Percentiles rank a stretch among this genome's conserved stretches.
phyloP scores from a whole-genome alignment of 23 tunicate species.

The Corella eumyota region DNA sequence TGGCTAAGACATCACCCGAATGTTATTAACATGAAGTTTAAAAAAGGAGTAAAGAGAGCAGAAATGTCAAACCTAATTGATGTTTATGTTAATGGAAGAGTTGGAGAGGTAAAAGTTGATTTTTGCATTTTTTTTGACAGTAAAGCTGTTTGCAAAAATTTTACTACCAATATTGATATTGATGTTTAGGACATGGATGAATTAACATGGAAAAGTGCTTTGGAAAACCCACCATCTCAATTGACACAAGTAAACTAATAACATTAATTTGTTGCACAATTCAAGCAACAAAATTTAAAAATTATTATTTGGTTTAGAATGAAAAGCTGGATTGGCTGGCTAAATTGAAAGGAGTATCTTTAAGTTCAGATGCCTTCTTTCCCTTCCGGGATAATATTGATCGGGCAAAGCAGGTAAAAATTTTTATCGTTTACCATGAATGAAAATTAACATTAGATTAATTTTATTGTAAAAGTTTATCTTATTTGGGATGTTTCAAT shows the following conservation, averaged over 20 bases:
- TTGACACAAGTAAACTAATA: slow-evolving; percentile 20
- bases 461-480: too few species aligned
- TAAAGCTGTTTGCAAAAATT: too few species aligned
- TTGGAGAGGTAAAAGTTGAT: slow-evolving; percentile 46
- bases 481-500: too few species aligned
- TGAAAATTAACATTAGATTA: neutral
- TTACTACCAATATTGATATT: neutral
- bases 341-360: slow-evolving; percentile 48
- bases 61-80: slow-evolving; percentile 77
- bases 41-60: slow-evolving; percentile 63
- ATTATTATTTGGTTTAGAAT: too few species aligned
- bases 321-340: slow-evolving; percentile 50
- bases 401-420: slow-evolving; percentile 50
- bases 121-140: slow-evolving; percentile 1
- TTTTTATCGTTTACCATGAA: neutral
- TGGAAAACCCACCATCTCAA: slow-evolving; percentile 42
- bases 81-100: slow-evolving; percentile 65
- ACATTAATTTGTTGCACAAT: neutral
- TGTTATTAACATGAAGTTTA: slow-evolving; percentile 73
- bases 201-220: slow-evolving; percentile 20
- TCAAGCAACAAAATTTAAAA: too few species aligned
- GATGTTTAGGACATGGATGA: slow-evolving; percentile 51
- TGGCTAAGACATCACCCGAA: slow-evolving; percentile 84
- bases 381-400: slow-evolving; percentile 89
- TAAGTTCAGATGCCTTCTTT: slow-evolving; percentile 86